A percentile compares a stretch with the other conserved stretches of the same genome.
Conservation (phyloP, 1,140 invertebrate species). For the Idris sp. region DNA sequence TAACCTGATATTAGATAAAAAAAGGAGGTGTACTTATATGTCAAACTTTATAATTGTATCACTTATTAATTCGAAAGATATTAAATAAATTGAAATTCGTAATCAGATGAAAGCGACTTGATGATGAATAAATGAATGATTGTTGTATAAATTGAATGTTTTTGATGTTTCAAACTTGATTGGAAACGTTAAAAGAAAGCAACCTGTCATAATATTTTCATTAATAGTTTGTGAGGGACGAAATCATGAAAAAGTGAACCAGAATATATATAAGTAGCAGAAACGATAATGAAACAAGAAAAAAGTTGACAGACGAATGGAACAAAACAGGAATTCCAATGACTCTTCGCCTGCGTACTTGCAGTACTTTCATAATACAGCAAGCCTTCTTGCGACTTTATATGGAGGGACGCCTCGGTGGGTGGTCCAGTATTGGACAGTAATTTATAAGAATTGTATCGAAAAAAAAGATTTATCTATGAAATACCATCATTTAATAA, state of each 20-base stretch:
- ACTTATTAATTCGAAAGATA: no score
- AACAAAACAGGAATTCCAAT: constrained; percentile 64
- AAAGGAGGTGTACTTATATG: no score
- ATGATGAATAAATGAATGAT: constrained; percentile 48
- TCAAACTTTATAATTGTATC: no score
- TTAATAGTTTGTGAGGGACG: constrained; percentile 70
- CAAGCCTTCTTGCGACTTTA: constrained; percentile 68
- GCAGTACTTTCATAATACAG: constrained; percentile 45
- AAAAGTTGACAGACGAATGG: constrained; percentile 48
- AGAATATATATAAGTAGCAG: constrained; percentile 33
- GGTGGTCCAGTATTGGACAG: constrained; percentile 73
- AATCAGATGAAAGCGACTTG: no score
- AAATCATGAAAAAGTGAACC: constrained; percentile 29
- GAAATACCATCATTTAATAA: constrained; percentile 29
- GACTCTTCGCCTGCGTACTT: constrained; percentile 53
- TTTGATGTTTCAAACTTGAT: background rate
- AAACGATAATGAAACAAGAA: constrained; percentile 50
- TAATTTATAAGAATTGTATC: constrained; percentile 54
- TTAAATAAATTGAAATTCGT: no score
- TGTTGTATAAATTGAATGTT: constrained; percentile 57
- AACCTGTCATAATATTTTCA: constrained; percentile 74
- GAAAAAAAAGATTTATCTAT: constrained; percentile 64
- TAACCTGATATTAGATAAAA: no score
- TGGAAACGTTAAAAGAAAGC: constrained; percentile 21
- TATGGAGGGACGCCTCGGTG: constrained; percentile 75